phyloP scores from a whole-genome alignment of 64 coral and sea anemone genomes.

The Porites australiensis region DNA sequence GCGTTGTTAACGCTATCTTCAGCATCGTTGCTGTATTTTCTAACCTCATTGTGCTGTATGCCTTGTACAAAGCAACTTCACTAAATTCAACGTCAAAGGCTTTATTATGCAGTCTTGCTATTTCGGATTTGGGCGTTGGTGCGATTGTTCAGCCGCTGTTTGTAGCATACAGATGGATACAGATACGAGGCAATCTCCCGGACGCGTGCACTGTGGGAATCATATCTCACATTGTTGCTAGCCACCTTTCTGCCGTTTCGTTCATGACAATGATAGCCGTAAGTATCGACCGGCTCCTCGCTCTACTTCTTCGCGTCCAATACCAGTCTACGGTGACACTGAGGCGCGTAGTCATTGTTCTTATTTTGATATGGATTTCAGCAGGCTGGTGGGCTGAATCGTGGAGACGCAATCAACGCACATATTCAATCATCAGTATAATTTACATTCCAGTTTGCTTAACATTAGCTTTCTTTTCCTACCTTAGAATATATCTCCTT shows the following conservation, averaged over 20 bases:
- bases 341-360: background rate
- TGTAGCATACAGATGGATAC: slow-evolving; percentile 31
- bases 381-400: background rate
- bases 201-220: slow-evolving; percentile 17
- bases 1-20: background rate
- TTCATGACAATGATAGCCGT: slow-evolving; percentile 33
- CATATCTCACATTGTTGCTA: slow-evolving; percentile 8
- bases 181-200: background rate
- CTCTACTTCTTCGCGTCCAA: slow-evolving; percentile 9
- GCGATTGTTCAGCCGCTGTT: slow-evolving; percentile 26
- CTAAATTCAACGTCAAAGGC: slow-evolving; percentile 23
- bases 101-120: slow-evolving; percentile 5
- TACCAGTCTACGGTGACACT: slow-evolving; percentile 29
- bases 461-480: background rate
- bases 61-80: slow-evolving; percentile 39
- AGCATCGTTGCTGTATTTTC: slow-evolving; percentile 28
- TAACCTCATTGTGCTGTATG: slow-evolving; percentile 17
- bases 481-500: background rate
- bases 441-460: slow-evolving; percentile 27
- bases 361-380: slow-evolving; percentile 2
- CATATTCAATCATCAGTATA: background rate
- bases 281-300: slow-evolving; percentile 43
- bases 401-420: background rate
- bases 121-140: slow-evolving; percentile 35
- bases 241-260: slow-evolving; percentile 24